These are phyloP conservation scores for Pelochelys cantorii DNA, from an alignment of 2,797 vertebrate genomes.

Conservation along the genomic window DNA sequence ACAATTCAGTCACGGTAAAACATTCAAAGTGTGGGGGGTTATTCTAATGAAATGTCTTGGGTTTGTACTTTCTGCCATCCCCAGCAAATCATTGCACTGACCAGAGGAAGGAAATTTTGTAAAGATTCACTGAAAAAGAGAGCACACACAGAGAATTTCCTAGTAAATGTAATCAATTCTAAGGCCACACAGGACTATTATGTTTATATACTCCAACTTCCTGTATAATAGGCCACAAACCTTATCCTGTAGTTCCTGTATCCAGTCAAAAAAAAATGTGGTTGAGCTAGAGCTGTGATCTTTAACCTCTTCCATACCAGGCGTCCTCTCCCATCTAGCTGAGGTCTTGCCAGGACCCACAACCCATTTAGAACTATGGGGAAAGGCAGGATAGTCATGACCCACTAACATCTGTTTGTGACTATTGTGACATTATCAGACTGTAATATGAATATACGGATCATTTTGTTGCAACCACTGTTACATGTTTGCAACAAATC, in stretches of 20 bases:
- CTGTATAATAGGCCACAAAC: neutral
- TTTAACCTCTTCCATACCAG: accelerated
- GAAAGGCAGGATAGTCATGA: neutral
- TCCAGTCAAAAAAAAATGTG: neutral
- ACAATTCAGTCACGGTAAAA: neutral
- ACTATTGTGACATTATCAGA: no score
- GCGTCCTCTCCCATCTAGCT: neutral
- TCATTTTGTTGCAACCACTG: no score
- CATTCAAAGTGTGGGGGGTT: neutral
- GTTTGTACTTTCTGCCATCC: neutral
- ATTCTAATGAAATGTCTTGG: neutral
- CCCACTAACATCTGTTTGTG: neutral
- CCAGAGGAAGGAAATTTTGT: neutral
- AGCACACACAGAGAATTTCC: neutral
- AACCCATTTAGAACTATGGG: neutral
- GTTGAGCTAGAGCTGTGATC: neutral
- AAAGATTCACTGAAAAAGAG: neutral
- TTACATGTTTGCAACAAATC: no score
- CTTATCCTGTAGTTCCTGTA: neutral
- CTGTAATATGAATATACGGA: no score
- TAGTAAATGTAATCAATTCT: neutral
- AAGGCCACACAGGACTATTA: no score
- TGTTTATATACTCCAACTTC: neutral
- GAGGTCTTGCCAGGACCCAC: neutral
- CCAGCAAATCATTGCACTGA: neutral